Evolutionary conservation across 1,140 invertebrate genomes (phyloP), one percentile per base, ranked within the genome.

Genomic region (Metopolophium dirhodum): DNA sequence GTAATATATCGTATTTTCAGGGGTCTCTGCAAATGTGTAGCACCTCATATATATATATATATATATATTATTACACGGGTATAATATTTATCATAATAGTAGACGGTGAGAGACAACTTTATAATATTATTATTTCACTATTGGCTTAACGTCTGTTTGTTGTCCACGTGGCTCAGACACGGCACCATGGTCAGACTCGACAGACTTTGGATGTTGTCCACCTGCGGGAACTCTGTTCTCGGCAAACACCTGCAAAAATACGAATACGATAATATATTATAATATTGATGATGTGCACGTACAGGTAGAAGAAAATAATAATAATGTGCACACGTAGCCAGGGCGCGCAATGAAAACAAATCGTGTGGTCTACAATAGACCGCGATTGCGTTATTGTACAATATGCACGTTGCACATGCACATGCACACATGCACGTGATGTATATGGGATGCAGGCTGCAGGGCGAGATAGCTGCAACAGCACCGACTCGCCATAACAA

Each of bases 131-230:
- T 77, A 77, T 61, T 83, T 18, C 23, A 51, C 61, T 93, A 89
- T 68, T 86, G 91, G 83, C 93, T 57, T 87, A 91, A 89, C 51
- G 93, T 77, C 37, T 86, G 94, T 93, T 91, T 93, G 35, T 91
- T 93, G 35, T 93, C 92, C 35, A 94, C 77, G 93, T 94, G 94
- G 23, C 93, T 93, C 93, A 94, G 57, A 77, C 94, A 94, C 23
- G 94, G 94, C 49, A 94, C 94, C 94, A 94, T 94, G 68, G 94
- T 94, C 89, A 94, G 94, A 49, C 90, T 93, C 4, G 94, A 94
- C 45, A 94, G 93, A 87, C 94, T 94, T 91, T 94, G 94, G 30
- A 94, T 93, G 45, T 94, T 90, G 47, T 94, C 93, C 93, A 94
- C 94, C 41, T 94, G 94, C 30, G 94, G 94, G 61, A 94, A 94